These are phyloP conservation scores for Proterorhinus semilunaris DNA, from an alignment of 2,113 vertebrate species.

Conservation along the genomic window DNA sequence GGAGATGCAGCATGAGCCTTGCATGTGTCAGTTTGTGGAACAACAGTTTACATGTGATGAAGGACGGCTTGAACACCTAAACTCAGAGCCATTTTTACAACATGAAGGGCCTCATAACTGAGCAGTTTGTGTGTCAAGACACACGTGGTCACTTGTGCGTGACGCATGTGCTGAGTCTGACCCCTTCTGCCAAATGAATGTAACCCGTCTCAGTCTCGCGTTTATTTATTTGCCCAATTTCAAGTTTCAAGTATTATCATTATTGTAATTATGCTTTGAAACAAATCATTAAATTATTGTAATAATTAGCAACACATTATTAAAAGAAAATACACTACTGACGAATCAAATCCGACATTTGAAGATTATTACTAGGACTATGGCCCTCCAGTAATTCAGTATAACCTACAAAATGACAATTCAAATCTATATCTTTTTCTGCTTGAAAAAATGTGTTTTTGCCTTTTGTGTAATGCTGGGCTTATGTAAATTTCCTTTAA, in stretches of 20 bases:
- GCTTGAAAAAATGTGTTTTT: too few relatives aligned
- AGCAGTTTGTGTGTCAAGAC: background rate
- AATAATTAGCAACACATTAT: background rate
- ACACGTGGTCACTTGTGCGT: background rate
- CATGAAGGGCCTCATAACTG: background rate
- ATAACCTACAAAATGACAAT: too few relatives aligned
- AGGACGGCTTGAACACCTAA: slow-evolving; percentile 10
- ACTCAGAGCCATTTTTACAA: background rate
- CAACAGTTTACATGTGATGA: slow-evolving; percentile 23
- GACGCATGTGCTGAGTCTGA: background rate
- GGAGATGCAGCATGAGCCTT: slow-evolving; percentile 82
- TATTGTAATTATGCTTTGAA: too few relatives aligned
- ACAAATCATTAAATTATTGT: background rate
- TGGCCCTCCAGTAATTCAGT: background rate
- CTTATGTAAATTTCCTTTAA: slow-evolving; percentile 62
- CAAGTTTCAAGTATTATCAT: background rate
- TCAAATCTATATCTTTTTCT: background rate
- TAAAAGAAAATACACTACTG: too few relatives aligned
- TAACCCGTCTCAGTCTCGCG: slow-evolving; percentile 4
- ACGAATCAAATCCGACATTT: too few relatives aligned
- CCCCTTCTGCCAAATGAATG: slow-evolving; percentile 25
- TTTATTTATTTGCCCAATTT: background rate
- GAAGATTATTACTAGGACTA: too few relatives aligned
- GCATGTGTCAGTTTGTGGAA: slow-evolving; percentile 84
- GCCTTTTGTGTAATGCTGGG: slow-evolving; percentile 58